Percentiles rank a stretch among this genome's conserved stretches.
Evolutionary conservation across 2,888 invertebrate species (phyloP).

Genomic region (Caenorhabditis afra): DNA sequence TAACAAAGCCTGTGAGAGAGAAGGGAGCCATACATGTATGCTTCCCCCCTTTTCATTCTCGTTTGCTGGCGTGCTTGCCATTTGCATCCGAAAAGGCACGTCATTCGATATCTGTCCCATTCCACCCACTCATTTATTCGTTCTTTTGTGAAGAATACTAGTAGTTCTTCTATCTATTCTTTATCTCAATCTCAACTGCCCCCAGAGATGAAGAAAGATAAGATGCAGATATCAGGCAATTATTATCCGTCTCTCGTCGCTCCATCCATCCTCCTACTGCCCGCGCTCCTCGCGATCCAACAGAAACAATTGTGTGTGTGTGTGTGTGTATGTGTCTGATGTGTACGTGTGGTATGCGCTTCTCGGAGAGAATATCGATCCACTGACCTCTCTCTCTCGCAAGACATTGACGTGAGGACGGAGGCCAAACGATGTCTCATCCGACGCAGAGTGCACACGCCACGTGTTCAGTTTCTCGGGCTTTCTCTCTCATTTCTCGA

Average conservation of each 20-base stretch:
- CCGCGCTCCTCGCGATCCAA: constrained; percentile 10
- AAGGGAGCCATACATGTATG: no score
- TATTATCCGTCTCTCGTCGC: background rate
- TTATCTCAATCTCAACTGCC: no score
- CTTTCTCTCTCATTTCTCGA: constrained; percentile 13
- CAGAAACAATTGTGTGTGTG: constrained; percentile 37
- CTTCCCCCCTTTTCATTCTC: no score
- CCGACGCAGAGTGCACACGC: constrained; percentile 54
- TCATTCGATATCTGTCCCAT: no score
- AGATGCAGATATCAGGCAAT: constrained; percentile 9
- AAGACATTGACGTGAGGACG: background rate
- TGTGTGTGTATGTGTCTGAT: background rate
- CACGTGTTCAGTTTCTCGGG: constrained; percentile 48
- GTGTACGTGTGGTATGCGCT: constrained; percentile 13
- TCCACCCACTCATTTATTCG: no score
- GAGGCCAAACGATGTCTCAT: constrained; percentile 4
- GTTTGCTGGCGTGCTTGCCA: no score
- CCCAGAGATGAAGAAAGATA: constrained; percentile 1
- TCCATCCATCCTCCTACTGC: background rate
- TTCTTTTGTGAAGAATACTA: background rate
- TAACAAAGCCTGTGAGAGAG: constrained; percentile 8
- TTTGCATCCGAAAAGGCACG: no score
- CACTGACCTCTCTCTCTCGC: constrained; percentile 36
- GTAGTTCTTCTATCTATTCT: background rate
- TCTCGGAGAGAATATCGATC: constrained; percentile 37